A percentile compares a stretch with the other conserved stretches of the same genome.
Conservation (phyloP, 2,888 invertebrate species). For the Tipula vernalis region DNA sequence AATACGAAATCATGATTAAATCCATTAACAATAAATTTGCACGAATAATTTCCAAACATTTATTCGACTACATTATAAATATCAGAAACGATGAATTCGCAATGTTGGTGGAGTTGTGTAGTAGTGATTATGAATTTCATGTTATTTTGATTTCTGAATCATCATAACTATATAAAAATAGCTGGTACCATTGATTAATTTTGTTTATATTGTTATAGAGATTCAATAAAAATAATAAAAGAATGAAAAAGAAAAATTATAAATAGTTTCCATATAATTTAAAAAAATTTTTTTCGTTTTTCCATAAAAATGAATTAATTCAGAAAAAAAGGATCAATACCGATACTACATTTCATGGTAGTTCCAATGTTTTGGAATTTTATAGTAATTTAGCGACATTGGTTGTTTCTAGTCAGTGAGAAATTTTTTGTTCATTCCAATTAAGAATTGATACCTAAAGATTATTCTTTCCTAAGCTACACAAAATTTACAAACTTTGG, state of each 20-base stretch:
- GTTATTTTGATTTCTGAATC: not conserved
- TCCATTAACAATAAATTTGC: not conserved
- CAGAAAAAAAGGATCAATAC: not conserved
- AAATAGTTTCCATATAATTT: not conserved
- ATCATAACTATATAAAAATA: not conserved
- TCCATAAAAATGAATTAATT: not conserved
- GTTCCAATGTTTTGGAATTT: not conserved
- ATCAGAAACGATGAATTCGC: not conserved
- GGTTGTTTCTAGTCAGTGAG: no score
- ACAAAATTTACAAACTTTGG: no score
- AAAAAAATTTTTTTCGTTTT: not conserved
- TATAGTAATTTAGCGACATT: not conserved
- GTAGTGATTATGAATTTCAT: not conserved
- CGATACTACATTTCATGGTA: not conserved
- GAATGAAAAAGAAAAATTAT: not conserved
- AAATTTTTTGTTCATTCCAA: no score
- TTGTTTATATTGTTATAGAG: not conserved
- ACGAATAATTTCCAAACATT: not conserved
- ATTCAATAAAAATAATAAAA: not conserved
- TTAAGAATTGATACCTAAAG: no score
- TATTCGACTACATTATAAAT: not conserved
- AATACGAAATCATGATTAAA: not conserved
- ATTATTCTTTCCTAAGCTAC: no score
- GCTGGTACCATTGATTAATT: slow-evolving; percentile 4
- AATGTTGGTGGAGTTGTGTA: not conserved